Evolutionary conservation across 1,140 invertebrate species (phyloP).

Genomic region (Piezodorus guildinii): DNA sequence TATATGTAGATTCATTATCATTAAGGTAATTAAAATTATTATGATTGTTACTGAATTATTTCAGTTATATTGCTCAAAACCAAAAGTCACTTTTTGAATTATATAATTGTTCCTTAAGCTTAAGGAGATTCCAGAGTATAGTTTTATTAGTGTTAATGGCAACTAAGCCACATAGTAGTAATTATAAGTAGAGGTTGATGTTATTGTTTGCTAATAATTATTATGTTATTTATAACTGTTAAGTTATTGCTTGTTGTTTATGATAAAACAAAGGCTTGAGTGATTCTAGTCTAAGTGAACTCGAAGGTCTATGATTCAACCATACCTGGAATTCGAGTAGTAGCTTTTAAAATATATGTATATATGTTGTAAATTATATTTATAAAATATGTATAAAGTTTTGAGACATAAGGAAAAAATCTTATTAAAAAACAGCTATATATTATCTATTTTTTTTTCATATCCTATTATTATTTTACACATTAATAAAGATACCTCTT

Average conservation of each 20-base stretch:
- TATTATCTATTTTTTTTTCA: background rate
- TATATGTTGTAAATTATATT: constrained; percentile 13
- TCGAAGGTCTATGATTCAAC: background rate
- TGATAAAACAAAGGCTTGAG: constrained; percentile 8
- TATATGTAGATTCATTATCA: too few relatives aligned
- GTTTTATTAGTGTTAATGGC: constrained; percentile 3
- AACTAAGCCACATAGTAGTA: background rate
- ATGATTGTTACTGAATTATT: too few relatives aligned
- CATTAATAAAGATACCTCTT: too few relatives aligned
- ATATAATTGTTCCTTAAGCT: too few relatives aligned
- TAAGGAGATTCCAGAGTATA: too few relatives aligned
- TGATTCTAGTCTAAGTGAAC: constrained; percentile 13
- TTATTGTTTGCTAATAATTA: constrained; percentile 1
- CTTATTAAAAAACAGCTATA: background rate
- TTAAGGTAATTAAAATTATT: too few relatives aligned
- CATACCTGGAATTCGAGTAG: background rate
- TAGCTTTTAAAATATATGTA: constrained; percentile 4
- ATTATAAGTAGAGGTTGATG: constrained; percentile 4
- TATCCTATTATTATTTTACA: too few relatives aligned
- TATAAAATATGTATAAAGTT: background rate
- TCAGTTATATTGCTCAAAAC: too few relatives aligned
- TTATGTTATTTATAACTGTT: background rate
- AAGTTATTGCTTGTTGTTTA: constrained; percentile 14
- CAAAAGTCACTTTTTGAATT: too few relatives aligned
- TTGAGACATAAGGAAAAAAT: background rate